Percentiles rank a stretch among this genome's conserved stretches.
phyloP scores from a whole-genome alignment of 1,140 invertebrate genomes.

The Mycetomoellerius zeteki region DNA sequence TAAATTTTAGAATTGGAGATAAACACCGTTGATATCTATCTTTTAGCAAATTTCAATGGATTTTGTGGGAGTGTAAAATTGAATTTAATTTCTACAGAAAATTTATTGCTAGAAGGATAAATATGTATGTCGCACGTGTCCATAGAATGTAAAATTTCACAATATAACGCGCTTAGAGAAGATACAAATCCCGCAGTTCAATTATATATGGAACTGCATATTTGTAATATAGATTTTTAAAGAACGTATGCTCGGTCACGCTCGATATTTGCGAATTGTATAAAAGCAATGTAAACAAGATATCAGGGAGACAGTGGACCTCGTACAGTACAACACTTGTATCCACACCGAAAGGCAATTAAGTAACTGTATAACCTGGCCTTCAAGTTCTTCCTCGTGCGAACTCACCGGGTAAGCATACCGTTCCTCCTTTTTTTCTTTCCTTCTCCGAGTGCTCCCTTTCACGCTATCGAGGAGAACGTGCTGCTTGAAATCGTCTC shows the following conservation, averaged over 20 bases:
- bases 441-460: constrained; percentile 39
- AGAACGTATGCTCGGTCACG: background rate
- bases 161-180: background rate
- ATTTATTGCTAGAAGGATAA: background rate
- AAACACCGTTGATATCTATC: background rate
- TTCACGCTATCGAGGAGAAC: constrained; percentile 51
- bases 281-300: constrained; percentile 50
- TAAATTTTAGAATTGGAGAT: constrained; percentile 16
- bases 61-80: background rate
- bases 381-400: constrained; percentile 54
- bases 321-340: background rate
- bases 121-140: background rate
- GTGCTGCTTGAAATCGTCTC: constrained; percentile 53
- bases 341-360: constrained; percentile 80
- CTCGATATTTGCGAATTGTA: constrained; percentile 10
- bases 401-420: constrained; percentile 6
- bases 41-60: background rate
- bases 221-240: background rate
- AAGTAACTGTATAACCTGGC: constrained; percentile 81
- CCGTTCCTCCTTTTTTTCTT: constrained; percentile 41
- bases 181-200: background rate
- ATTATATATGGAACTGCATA: background rate
- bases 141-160: background rate
- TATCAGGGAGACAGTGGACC: constrained; percentile 62
- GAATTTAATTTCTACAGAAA: background rate